A percentile compares a stretch with the other conserved stretches of the same genome.
These are phyloP conservation scores for Lomographa bimaculata DNA, from an alignment of 2,888 invertebrate species.

Conservation along the genomic window DNA sequence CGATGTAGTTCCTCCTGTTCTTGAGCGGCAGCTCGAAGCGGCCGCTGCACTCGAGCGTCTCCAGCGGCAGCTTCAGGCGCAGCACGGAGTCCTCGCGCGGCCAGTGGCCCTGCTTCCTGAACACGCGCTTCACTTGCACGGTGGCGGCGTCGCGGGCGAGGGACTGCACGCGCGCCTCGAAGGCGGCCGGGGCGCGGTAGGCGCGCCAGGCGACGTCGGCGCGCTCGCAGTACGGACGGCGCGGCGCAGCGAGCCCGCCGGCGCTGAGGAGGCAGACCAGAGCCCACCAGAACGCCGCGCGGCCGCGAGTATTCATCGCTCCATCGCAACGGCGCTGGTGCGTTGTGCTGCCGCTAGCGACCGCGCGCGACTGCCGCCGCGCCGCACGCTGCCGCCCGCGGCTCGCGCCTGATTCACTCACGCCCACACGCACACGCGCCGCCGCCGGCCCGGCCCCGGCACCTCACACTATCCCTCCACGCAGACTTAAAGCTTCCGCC, in stretches of 20 bases:
- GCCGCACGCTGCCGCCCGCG: conserved; percentile 36
- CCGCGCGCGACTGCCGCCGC: conserved; percentile 72
- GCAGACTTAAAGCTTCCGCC: no score
- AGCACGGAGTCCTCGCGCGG: conserved; percentile 66
- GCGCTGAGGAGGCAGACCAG: conserved; percentile 62
- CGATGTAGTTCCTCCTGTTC: conserved; percentile 75
- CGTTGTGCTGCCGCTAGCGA: conserved; percentile 48
- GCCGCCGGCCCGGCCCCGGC: conserved; percentile 2
- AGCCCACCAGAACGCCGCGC: conserved; percentile 78
- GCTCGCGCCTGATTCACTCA: conserved; percentile 70
- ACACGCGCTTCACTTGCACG: conserved; percentile 69
- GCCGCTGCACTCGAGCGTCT: conserved; percentile 64
- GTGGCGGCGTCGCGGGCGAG: conserved; percentile 71
- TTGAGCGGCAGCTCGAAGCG: conserved; percentile 76
- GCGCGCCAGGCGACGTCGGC: conserved; percentile 81
- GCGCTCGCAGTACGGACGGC: conserved; percentile 79
- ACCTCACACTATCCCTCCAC: not conserved
- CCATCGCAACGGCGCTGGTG: conserved; percentile 67
- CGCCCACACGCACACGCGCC: conserved; percentile 16
- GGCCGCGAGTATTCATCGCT: conserved; percentile 78
- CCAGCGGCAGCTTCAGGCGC: conserved; percentile 61
- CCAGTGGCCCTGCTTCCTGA: conserved; percentile 72
- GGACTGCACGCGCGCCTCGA: conserved; percentile 77
- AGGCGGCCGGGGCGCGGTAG: conserved; percentile 78
- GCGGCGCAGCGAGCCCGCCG: conserved; percentile 61